These are phyloP conservation scores for Psittacula derbiana DNA, from an alignment of 2,797 vertebrate species.

Conservation along the genomic window DNA sequence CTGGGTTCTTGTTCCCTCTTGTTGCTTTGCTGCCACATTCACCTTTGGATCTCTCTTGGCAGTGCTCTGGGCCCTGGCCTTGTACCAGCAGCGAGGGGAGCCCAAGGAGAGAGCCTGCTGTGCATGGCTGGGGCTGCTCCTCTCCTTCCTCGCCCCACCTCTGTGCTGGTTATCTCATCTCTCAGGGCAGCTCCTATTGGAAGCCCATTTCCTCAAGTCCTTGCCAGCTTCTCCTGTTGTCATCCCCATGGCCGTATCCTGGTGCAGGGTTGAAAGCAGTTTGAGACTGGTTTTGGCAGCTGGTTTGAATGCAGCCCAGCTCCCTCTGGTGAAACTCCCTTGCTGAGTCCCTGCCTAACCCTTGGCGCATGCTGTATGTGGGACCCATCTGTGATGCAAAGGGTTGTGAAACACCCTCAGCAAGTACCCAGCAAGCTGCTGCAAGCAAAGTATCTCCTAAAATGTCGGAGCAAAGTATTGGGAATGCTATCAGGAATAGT, in stretches of 20 bases:
- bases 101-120: neutral
- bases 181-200: neutral
- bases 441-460: neutral
- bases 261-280: neutral
- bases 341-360: neutral
- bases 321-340: neutral
- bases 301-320: neutral
- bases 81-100: neutral
- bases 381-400: neutral
- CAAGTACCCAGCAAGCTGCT: neutral
- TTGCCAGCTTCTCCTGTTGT: neutral
- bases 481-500: too few species aligned
- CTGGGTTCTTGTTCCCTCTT: neutral
- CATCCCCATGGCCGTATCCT: fast-evolving
- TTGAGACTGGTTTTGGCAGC: neutral
- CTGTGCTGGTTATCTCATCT: fast-evolving
- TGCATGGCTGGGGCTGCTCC: neutral
- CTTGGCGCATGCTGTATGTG: neutral
- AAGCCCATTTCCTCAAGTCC: neutral
- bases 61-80: neutral
- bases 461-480: too few species aligned
- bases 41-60: neutral
- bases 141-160: neutral
- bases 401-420: fast-evolving
- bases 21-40: neutral